Evolutionary conservation across 1,140 invertebrate genomes (phyloP).

Genomic region (Rhopalosiphum maidis): DNA sequence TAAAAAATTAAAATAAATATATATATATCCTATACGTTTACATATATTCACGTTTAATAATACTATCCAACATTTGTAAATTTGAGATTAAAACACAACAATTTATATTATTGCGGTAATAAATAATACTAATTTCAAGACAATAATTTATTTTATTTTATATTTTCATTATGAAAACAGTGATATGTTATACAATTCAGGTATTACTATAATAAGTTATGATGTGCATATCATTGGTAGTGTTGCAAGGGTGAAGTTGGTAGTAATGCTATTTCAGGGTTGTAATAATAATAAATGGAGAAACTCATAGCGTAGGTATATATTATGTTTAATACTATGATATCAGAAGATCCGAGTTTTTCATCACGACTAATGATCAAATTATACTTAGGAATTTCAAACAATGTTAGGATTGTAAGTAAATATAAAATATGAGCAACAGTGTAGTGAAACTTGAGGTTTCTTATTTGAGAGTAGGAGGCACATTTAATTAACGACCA

Average conservation of each 20-base stretch:
- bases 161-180: neutral
- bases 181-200: too few relatives aligned
- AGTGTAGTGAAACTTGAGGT: too few relatives aligned
- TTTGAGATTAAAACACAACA: neutral
- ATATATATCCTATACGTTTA: neutral
- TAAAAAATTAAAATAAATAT: neutral
- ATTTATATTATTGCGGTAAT: neutral
- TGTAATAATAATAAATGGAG: too few relatives aligned
- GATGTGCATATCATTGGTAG: neutral
- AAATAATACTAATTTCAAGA: neutral
- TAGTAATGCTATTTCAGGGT: neutral
- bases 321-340: neutral
- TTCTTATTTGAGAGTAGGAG: too few relatives aligned
- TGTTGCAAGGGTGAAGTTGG: neutral
- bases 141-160: neutral
- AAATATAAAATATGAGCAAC: neutral
- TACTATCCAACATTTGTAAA: neutral
- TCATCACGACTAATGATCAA: neutral
- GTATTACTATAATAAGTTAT: neutral
- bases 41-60: too few relatives aligned
- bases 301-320: neutral
- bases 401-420: neutral
- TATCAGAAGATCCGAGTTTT: neutral
- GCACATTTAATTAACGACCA: neutral
- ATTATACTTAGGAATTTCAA: neutral